phyloP scores from a whole-genome alignment of 2,797 vertebrate genomes.

The Tenualosa ilisha region DNA sequence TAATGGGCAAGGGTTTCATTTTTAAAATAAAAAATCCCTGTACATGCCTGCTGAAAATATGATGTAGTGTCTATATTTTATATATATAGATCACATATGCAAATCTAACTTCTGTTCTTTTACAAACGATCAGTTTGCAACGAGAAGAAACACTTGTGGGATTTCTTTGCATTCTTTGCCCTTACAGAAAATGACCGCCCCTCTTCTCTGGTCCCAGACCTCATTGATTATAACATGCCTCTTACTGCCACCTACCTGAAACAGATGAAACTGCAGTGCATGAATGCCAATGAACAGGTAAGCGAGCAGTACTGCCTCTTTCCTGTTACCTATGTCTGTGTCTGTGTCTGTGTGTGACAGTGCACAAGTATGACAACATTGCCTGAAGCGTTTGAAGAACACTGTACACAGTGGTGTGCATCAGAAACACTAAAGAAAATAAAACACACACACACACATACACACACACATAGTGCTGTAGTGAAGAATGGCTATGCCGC shows the following conservation, averaged over 20 bases:
- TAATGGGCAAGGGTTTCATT: neutral
- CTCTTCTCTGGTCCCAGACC: slow-evolving; percentile 91
- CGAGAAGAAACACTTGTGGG: too few species aligned
- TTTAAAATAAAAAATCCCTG: neutral
- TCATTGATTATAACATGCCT: slow-evolving; percentile 99
- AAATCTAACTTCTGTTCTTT: neutral
- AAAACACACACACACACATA: neutral
- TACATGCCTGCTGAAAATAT: neutral
- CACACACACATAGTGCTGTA: neutral
- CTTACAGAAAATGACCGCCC: slow-evolving; percentile 90
- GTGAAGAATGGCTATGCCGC: neutral
- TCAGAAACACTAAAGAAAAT: neutral
- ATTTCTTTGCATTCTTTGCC: slow-evolving; percentile 15
- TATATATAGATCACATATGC: neutral
- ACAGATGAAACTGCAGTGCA: slow-evolving; percentile 95
- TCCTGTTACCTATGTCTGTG: neutral
- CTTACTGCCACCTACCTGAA: slow-evolving; percentile 98
- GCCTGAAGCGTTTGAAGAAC: neutral
- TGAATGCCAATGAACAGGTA: slow-evolving; percentile 93
- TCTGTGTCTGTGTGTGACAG: slow-evolving; percentile 20
- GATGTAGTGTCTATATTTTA: neutral
- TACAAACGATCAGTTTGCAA: neutral
- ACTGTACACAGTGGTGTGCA: neutral
- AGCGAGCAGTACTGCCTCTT: slow-evolving; percentile 50
- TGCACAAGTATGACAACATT: neutral